Evolutionary conservation across 2,797 vertebrate genomes (phyloP).

Genomic region (Crocodylus rhombifer): DNA sequence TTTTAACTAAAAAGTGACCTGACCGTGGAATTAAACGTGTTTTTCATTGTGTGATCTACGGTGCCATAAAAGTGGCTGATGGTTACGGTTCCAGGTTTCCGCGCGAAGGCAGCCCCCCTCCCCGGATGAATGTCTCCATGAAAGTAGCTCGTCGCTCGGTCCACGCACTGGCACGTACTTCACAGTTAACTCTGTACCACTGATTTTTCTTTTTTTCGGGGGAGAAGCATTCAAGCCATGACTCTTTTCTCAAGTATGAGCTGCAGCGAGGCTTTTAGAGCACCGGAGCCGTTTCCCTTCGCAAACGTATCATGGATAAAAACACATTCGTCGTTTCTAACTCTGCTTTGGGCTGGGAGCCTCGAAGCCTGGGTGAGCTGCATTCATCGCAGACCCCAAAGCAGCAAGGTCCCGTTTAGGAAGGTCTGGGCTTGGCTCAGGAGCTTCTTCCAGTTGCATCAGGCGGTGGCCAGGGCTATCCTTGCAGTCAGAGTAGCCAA

Average conservation of each 20-base stretch:
- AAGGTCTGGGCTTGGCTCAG: neutral
- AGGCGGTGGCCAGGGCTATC: neutral
- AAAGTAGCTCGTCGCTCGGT: neutral
- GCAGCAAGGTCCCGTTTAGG: neutral
- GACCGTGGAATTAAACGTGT: conserved; percentile 57
- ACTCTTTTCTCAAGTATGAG: too few relatives aligned
- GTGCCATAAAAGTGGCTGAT: conserved; percentile 49
- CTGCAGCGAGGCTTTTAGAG: too few relatives aligned
- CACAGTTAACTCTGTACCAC: neutral
- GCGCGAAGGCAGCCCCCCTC: neutral
- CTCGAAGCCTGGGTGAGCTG: neutral
- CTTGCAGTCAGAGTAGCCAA: neutral
- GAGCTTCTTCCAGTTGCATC: neutral
- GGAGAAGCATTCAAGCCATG: neutral
- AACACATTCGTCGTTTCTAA: too few relatives aligned
- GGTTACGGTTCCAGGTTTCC: neutral
- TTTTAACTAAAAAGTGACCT: conserved; percentile 77
- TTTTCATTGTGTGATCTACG: conserved; percentile 59
- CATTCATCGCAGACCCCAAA: neutral
- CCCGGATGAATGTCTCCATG: neutral
- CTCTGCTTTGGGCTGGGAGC: neutral
- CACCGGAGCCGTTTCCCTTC: too few relatives aligned
- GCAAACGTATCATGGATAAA: too few relatives aligned
- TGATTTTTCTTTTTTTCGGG: neutral
- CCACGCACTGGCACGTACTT: neutral